A percentile compares a stretch with the other conserved stretches of the same genome.
These are phyloP conservation scores for Hypomecis punctinalis DNA, from an alignment of 2,888 invertebrate species.

Conservation along the genomic window DNA sequence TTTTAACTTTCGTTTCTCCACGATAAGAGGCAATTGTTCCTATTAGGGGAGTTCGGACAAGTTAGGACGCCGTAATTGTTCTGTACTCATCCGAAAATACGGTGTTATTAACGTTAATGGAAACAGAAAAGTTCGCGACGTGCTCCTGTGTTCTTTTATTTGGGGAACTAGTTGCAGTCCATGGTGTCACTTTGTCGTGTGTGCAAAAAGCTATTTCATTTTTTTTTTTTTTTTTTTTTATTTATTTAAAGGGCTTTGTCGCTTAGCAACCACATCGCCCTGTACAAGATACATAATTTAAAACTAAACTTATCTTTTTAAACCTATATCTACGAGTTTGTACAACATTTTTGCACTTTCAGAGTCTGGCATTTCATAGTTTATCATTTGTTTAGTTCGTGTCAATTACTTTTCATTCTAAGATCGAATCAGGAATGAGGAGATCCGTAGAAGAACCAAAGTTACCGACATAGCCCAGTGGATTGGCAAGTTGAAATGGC, in stretches of 20 bases:
- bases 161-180: background rate
- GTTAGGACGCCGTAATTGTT: slow-evolving; percentile 38
- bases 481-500: no score
- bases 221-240: background rate
- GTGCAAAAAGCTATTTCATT: background rate
- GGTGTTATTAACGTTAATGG: slow-evolving; percentile 32
- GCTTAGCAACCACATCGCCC: no score
- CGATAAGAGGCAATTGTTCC: slow-evolving; percentile 44
- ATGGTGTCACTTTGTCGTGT: background rate
- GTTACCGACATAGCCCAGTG: no score
- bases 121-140: slow-evolving; percentile 33
- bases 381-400: no score
- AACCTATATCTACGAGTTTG: no score
- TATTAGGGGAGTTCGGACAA: slow-evolving; percentile 41
- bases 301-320: no score
- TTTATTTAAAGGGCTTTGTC: background rate
- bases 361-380: no score
- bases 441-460: no score
- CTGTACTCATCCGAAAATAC: slow-evolving; percentile 36
- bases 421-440: no score
- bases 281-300: no score
- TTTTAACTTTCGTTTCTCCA: slow-evolving; percentile 44
- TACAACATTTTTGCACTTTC: no score
- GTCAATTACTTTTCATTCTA: no score
- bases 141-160: slow-evolving; percentile 25